Evolutionary conservation across 1,140 invertebrate genomes (phyloP).

Genomic region (Forficula auricularia): DNA sequence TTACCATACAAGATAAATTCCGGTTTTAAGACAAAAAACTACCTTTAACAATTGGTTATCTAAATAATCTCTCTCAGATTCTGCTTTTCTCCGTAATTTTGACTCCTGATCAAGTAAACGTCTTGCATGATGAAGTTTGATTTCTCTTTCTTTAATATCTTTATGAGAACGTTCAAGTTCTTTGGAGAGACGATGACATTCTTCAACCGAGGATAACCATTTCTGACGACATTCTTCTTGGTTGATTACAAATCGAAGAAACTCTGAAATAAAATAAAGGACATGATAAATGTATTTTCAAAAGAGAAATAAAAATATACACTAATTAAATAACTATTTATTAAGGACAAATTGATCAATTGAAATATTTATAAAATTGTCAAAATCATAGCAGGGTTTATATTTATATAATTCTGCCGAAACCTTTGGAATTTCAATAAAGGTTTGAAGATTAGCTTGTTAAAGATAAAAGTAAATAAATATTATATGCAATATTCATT

Average conservation of each 20-base stretch:
- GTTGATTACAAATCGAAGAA: constrained; percentile 45
- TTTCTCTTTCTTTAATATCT: constrained; percentile 48
- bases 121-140: constrained; percentile 56
- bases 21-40: constrained; percentile 4
- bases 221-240: constrained; percentile 51
- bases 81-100: constrained; percentile 37
- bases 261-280: constrained; percentile 33
- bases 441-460: no score
- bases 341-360: no score
- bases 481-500: no score
- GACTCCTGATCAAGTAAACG: constrained; percentile 61
- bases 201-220: constrained; percentile 44
- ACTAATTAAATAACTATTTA: no score
- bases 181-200: constrained; percentile 43
- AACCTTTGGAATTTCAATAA: no score
- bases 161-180: constrained; percentile 43
- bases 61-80: constrained; percentile 42
- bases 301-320: no score
- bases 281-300: not conserved
- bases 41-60: constrained; percentile 18
- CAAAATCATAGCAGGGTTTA: no score
- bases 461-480: no score
- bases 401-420: no score
- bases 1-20: constrained; percentile 9
- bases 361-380: no score